A percentile compares a stretch with the other conserved stretches of the same genome.
These are phyloP conservation scores for Eulemur rufifrons DNA, from an alignment of 2,113 vertebrate genomes.

Conservation along the genomic window DNA sequence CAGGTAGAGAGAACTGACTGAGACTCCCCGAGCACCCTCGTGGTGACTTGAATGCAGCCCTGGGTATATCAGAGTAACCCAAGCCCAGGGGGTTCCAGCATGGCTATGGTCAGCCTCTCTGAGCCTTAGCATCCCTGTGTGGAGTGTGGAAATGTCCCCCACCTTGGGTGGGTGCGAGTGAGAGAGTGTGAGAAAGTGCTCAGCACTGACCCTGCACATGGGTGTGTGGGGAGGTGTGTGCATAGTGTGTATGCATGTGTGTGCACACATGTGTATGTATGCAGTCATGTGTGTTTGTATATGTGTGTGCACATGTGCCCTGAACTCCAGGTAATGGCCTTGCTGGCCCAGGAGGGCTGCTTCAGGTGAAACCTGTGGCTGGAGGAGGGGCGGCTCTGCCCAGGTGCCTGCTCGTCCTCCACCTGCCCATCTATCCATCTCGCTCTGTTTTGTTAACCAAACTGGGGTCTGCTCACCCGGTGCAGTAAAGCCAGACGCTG, in stretches of 20 bases:
- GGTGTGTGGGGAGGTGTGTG: not conserved
- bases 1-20: not conserved
- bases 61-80: not conserved
- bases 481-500: no score
- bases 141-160: not conserved
- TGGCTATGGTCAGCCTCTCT: not conserved
- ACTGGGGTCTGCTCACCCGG: no score
- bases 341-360: not conserved
- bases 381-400: not conserved
- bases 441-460: not conserved
- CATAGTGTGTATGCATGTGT: no score
- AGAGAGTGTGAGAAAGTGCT: not conserved
- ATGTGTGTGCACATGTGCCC: not conserved
- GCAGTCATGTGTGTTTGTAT: no score
- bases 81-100: not conserved
- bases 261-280: not conserved
- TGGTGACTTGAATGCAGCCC: not conserved
- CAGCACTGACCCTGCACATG: not conserved
- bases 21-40: rapidly evolving
- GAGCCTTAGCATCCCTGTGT: not conserved
- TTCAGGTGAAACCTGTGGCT: not conserved
- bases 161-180: not conserved
- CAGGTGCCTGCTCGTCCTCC: not conserved
- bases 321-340: not conserved
- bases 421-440: not conserved